A percentile compares a stretch with the other conserved stretches of the same genome.
Conservation (phyloP, 2,797 vertebrate genomes). For the Clarias fuscus region DNA sequence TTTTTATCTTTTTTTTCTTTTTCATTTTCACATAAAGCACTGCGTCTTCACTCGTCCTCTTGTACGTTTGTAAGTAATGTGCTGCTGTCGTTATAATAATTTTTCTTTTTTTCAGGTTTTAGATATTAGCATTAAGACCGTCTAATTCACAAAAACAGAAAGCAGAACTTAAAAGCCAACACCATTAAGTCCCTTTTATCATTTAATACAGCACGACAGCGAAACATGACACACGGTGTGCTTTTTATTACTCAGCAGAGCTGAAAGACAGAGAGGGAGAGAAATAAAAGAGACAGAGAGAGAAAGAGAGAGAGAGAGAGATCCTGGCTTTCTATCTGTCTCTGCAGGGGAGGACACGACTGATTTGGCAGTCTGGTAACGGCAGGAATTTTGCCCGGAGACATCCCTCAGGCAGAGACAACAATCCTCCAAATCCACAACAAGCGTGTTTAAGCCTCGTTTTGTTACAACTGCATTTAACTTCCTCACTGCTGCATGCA, state of each 20-base stretch:
- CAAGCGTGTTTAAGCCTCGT: not conserved
- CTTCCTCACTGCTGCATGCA: not conserved
- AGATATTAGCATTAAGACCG: not conserved
- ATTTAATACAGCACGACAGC: not conserved
- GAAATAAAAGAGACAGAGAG: not conserved
- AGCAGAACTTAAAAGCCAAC: not conserved
- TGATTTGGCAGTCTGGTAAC: conserved; percentile 23
- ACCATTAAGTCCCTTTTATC: not conserved
- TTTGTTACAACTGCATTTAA: not conserved
- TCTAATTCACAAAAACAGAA: not conserved
- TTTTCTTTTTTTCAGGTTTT: not conserved
- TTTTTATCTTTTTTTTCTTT: not conserved
- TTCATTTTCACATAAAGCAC: not conserved
- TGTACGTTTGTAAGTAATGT: not conserved
- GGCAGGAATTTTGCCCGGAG: conserved; percentile 26
- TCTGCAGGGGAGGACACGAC: conserved; percentile 12
- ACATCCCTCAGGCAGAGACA: conserved; percentile 24
- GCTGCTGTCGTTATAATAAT: not conserved
- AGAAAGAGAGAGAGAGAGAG: not conserved
- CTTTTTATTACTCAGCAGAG: not conserved
- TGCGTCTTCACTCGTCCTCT: not conserved
- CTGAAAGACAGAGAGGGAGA: not conserved
- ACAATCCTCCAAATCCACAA: conserved; percentile 18
- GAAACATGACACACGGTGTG: not conserved
- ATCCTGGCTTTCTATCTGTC: not conserved